Base-by-base conservation (phyloP, 2,888 invertebrate species). In the Lepeophtheirus nordmannii region DNA sequence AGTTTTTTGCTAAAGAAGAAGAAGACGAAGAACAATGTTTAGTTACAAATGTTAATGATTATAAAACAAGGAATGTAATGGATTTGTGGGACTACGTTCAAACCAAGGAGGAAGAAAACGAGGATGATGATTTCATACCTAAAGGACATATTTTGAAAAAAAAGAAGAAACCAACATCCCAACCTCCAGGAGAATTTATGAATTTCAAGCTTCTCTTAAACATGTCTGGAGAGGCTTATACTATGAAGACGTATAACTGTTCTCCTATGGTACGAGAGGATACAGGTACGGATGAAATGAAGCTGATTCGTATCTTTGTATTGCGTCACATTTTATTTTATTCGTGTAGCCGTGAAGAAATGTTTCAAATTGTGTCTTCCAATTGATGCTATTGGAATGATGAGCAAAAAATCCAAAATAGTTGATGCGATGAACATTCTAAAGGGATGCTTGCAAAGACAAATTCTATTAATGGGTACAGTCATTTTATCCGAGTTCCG, bases 401-500 rank as follows among this genome's bases (percentile, higher is more conserved):
- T 67, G 9, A 30, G 41, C 8, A 22, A 39, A 10, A 40, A 20
- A 30, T 53, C 67, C 56, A 39, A 60, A 12, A 30, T 68, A 22
- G 37, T 38, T 1, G 61, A 60, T 30, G 12, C 67, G 12, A 63
- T 63, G 53, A 53, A 46, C 10, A 14, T 63, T 10, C 56, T 63
- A 8, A 63, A 63, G 38, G 63, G 56, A 11, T 20, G 23, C 5
- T 1, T 53, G 12, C 63, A 63, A n/a, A 46, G 63, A 63, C 63
- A 63, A 56, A 37, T 63, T 17, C 63, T 46, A 20, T 10, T 53
- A 10, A 53, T 63, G 53, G 63, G 62, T 65, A 12, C 68, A 69
- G 22, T 68, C 58, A 67, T 79, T 79, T 78, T 69, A 78, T 79
- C 74, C 79, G 79, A 74, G 79, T 79, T 65, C 78, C 78, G 79